Conservation (phyloP, 2,113 vertebrate genomes). For the Cathartes aura region DNA sequence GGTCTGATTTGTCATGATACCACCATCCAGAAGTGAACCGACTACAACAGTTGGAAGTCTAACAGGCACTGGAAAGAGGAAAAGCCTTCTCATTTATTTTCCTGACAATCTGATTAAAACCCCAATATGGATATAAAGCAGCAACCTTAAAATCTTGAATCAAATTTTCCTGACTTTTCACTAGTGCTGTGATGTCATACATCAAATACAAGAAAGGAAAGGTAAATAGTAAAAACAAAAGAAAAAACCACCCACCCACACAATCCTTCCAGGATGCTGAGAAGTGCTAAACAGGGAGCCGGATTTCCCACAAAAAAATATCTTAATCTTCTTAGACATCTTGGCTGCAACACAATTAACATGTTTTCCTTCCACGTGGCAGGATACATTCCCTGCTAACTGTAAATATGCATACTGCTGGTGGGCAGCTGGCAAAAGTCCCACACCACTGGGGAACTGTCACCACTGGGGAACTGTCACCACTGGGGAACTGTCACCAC, state of each 20-base stretch:
- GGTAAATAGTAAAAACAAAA: conserved; percentile 31
- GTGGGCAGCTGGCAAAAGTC: conserved; percentile 10
- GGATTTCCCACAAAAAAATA: background rate
- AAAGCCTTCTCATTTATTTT: background rate
- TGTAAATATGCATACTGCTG: background rate
- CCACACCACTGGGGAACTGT: background rate
- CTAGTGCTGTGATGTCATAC: background rate
- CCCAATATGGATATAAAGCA: background rate
- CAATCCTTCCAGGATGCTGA: background rate
- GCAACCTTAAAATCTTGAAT: background rate
- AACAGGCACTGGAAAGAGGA: background rate
- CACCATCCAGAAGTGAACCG: background rate
- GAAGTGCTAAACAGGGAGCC: conserved; percentile 18
- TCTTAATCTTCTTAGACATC: conserved; percentile 38
- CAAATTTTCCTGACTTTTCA: background rate
- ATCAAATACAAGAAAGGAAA: background rate
- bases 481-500: background rate
- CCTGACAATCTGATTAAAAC: background rate
- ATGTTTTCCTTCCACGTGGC: conserved; percentile 8
- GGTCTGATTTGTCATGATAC: background rate
- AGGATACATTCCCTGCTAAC: conserved; percentile 9
- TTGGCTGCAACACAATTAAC: conserved; percentile 34
- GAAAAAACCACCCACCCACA: background rate
- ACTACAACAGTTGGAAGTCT: background rate
- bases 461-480: background rate